Conservation (phyloP, 2,888 invertebrate genomes). For the Oligia strigilis region DNA sequence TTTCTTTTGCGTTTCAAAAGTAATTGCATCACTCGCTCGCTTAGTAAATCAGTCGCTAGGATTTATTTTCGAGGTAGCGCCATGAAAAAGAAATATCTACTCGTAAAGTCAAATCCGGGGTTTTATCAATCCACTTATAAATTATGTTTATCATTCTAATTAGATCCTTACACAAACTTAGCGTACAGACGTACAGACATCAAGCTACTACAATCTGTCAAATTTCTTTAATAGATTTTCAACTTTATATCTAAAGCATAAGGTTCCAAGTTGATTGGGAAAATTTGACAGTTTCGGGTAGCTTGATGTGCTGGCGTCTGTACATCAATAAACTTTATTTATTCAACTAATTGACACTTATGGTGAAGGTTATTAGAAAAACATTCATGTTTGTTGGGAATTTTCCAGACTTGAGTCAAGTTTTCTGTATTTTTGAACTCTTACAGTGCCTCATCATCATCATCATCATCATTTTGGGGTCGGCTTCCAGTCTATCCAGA, state of each 20-base stretch:
- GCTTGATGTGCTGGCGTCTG: background rate
- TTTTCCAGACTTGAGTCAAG: constrained; percentile 13
- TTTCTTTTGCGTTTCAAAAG: no score
- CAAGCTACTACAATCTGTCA: no score
- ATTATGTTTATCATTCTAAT: constrained; percentile 19
- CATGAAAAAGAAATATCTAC: background rate
- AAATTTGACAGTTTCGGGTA: no score
- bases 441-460: no score
- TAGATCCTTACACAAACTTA: background rate
- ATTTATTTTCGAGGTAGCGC: no score
- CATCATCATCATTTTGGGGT: no score
- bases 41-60: no score
- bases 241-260: no score
- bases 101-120: background rate
- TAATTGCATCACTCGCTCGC: no score
- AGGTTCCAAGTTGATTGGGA: no score
- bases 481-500: no score
- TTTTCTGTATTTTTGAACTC: constrained; percentile 2
- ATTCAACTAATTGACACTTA: constrained; percentile 29
- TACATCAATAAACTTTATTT: constrained; percentile 32
- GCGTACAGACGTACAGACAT: background rate
- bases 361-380: constrained; percentile 1
- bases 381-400: constrained; percentile 1
- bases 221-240: no score
- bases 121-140: background rate